A percentile compares a stretch with the other conserved stretches of the same genome.
Conservation (phyloP, 2,113 vertebrate species). For the Psittacus erithacus region DNA sequence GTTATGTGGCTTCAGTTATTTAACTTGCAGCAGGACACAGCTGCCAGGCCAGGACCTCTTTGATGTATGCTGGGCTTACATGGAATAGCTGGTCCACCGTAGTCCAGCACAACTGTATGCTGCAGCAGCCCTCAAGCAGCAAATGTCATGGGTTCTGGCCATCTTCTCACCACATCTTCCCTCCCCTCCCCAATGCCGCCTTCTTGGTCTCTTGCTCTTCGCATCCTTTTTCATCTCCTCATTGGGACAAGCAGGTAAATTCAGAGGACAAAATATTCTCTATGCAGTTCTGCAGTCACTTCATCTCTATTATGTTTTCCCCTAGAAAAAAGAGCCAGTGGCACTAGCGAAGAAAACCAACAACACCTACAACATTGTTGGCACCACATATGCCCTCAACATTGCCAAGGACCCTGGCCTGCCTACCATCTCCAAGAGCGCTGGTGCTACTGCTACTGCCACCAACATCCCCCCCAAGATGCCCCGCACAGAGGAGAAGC, state of each 20-base stretch:
- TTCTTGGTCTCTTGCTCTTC: background rate
- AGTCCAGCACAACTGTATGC: background rate
- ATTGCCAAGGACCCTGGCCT: constrained; percentile 92
- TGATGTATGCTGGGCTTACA: background rate
- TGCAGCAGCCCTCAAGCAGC: background rate
- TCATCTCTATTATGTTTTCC: constrained; percentile 15
- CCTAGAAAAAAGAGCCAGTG: constrained; percentile 92
- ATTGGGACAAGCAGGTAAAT: background rate
- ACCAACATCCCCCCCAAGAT: constrained; percentile 74
- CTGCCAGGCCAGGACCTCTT: background rate
- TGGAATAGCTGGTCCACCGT: background rate
- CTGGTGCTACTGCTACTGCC: constrained; percentile 66
- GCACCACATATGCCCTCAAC: constrained; percentile 95
- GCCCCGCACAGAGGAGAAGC: constrained; percentile 86
- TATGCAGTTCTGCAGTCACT: background rate
- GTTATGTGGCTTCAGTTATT: background rate
- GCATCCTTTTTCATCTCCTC: background rate
- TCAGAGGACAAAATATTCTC: background rate
- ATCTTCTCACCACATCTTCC: background rate
- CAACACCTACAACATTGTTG: constrained; percentile 98
- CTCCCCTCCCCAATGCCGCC: background rate
- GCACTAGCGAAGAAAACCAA: constrained; percentile 93
- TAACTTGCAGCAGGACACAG: background rate
- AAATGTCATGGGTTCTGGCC: background rate
- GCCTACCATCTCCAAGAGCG: constrained; percentile 92